A percentile compares a stretch with the other conserved stretches of the same genome.
Conservation (phyloP, 2,113 vertebrate genomes). For the Pachycephala philippinensis region DNA sequence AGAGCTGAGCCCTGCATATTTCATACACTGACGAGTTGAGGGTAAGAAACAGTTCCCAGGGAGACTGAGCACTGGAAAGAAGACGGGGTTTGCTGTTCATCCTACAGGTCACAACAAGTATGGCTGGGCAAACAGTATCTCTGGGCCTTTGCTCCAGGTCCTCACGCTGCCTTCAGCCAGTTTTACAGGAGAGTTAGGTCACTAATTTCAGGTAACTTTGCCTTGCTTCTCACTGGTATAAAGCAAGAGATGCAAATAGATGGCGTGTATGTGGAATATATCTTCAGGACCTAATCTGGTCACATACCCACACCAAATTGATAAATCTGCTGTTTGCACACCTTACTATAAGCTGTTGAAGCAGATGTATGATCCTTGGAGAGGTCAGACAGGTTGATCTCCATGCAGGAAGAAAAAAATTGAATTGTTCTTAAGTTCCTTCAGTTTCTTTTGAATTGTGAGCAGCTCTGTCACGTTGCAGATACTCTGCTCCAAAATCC, state of each 20-base stretch:
- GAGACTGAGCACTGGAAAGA: neutral
- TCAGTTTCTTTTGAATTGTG: neutral
- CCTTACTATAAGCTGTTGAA: neutral
- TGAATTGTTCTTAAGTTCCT: neutral
- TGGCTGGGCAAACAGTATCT: neutral
- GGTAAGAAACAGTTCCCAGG: neutral
- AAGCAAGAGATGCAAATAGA: neutral
- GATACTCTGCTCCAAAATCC: neutral
- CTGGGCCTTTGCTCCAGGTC: neutral
- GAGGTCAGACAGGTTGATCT: neutral
- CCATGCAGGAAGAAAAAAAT: neutral
- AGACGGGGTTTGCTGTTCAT: neutral
- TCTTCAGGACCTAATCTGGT: neutral
- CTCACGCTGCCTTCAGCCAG: neutral
- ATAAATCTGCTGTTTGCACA: neutral
- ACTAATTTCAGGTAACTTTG: neutral
- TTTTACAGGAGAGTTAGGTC: neutral
- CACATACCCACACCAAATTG: neutral
- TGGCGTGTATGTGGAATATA: fast-evolving
- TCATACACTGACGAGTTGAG: neutral
- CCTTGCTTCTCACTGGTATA: neutral
- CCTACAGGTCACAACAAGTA: neutral
- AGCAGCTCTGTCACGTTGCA: neutral
- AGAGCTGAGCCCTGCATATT: neutral
- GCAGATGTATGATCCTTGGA: neutral